Conservation (phyloP, 1,140 invertebrate species). For the Bombus superbus region DNA sequence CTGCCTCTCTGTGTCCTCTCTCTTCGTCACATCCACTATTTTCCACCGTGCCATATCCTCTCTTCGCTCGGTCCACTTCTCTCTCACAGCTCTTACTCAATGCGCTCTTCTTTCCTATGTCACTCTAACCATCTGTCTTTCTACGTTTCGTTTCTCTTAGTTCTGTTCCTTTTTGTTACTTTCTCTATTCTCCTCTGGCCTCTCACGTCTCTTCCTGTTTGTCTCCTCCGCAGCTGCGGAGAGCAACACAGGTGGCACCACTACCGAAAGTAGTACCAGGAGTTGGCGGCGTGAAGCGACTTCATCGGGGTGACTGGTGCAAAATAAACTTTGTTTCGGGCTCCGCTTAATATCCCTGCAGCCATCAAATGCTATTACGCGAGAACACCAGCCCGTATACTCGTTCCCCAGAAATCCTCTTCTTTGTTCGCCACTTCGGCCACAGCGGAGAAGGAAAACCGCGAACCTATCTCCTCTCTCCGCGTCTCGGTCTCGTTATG, state of each 20-base stretch:
- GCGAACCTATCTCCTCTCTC: constrained; percentile 2
- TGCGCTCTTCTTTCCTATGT: background rate
- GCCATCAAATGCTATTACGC: constrained; percentile 24
- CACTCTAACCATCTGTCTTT: constrained; percentile 34
- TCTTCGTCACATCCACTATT: background rate
- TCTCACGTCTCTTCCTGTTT: constrained; percentile 13
- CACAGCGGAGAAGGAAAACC: constrained; percentile 24
- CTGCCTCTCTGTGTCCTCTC: constrained; percentile 50
- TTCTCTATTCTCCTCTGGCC: background rate
- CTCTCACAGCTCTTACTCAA: background rate
- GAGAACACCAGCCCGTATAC: background rate
- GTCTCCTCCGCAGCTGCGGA: background rate
- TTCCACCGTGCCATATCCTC: background rate
- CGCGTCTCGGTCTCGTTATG: constrained; percentile 24
- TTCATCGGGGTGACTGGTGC: constrained; percentile 59
- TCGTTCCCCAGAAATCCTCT: constrained; percentile 3
- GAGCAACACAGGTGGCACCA: constrained; percentile 24
- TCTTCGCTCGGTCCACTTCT: background rate
- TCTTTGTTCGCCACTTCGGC: constrained; percentile 6
- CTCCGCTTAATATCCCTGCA: constrained; percentile 50
- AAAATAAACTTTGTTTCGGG: constrained; percentile 71
- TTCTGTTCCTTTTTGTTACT: constrained; percentile 18
- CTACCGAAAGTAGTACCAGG: background rate
- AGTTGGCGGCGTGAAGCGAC: constrained; percentile 47
- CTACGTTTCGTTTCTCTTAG: constrained; percentile 4